Percentiles rank a stretch among this genome's conserved stretches.
Evolutionary conservation across 2,113 vertebrate genomes (phyloP).

Genomic region (Phalacrocorax pelagicus): DNA sequence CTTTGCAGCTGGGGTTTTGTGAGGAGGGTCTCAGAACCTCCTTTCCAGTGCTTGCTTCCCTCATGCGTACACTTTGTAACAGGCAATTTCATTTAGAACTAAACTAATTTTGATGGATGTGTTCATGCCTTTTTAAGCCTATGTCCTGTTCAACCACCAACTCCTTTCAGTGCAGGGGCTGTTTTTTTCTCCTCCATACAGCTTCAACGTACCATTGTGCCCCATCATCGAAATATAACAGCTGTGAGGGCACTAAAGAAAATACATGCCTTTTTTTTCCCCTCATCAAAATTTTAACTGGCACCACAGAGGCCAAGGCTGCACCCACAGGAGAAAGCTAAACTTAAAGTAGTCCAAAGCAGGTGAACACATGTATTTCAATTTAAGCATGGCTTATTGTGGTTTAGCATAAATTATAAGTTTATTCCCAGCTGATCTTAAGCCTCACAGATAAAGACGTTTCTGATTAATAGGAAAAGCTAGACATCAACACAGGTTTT

Average conservation of each 20-base stretch:
- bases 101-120: background rate
- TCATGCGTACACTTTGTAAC: fast-evolving
- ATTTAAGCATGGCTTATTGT: background rate
- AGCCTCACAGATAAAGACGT: background rate
- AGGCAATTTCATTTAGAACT: background rate
- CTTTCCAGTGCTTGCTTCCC: background rate
- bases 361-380: background rate
- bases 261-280: fast-evolving
- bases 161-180: background rate
- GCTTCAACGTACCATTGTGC: background rate
- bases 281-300: background rate
- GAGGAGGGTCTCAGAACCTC: background rate
- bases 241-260: background rate
- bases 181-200: background rate
- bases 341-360: background rate
- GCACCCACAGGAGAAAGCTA: background rate
- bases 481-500: background rate
- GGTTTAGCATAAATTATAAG: background rate
- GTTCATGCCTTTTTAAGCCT: background rate
- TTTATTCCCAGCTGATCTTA: background rate
- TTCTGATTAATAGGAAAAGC: background rate
- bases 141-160: background rate
- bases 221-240: background rate
- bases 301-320: background rate
- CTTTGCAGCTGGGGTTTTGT: background rate